Conservation (phyloP, 2,797 vertebrate genomes). For the Leptodactylus fallax region DNA sequence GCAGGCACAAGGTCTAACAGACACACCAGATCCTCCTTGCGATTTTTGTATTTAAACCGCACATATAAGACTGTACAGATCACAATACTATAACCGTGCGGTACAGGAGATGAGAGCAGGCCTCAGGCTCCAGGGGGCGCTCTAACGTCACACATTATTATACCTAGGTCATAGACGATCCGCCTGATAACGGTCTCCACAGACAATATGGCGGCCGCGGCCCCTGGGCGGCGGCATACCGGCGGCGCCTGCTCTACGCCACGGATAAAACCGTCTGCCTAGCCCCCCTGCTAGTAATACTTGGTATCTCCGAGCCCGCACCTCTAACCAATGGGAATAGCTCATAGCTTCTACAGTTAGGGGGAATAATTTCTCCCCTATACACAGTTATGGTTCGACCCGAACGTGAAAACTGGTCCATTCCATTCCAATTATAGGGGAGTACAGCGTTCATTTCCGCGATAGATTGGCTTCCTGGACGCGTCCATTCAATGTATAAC, state of each 20-base stretch:
- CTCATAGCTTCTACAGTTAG: neutral
- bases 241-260: too few species aligned
- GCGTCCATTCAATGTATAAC: neutral
- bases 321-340: neutral
- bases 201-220: constrained; percentile 14
- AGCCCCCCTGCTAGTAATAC: neutral
- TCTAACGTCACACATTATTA: too few species aligned
- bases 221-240: neutral
- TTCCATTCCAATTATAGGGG: neutral
- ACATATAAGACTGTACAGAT: too few species aligned
- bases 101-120: too few species aligned
- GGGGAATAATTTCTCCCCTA: neutral
- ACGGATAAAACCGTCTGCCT: too few species aligned
- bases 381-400: neutral
- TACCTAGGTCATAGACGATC: neutral
- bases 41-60: too few species aligned
- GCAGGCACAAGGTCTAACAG: too few species aligned
- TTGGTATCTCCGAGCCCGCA: constrained; percentile 4
- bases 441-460: neutral
- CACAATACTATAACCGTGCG: too few species aligned
- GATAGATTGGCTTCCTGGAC: constrained; percentile 11
- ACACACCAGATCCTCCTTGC: too few species aligned
- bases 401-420: neutral
- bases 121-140: too few species aligned
- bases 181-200: neutral